These are phyloP conservation scores for Leptogaster cylindrica DNA, from an alignment of 2,888 invertebrate genomes.

Conservation along the genomic window DNA sequence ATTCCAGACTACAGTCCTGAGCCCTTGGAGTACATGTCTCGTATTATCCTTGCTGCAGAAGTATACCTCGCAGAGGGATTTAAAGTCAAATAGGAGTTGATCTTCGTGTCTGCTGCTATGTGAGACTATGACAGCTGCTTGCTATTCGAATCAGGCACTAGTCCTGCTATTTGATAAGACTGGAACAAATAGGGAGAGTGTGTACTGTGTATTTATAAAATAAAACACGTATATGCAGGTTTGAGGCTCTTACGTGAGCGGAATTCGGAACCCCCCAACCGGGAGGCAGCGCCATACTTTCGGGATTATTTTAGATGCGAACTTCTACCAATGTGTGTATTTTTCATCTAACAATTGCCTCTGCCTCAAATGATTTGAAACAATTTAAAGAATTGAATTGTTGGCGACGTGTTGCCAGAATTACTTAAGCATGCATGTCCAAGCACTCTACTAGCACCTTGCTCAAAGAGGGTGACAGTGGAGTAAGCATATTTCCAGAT, in stretches of 20 bases:
- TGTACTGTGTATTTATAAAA: conserved; percentile 37
- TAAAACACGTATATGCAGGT: conserved; percentile 31
- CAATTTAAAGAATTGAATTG: background rate
- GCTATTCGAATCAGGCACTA: conserved; percentile 16
- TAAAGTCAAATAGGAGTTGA: conserved; percentile 29
- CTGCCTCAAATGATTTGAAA: conserved; percentile 25
- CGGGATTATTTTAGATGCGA: background rate
- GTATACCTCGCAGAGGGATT: conserved; percentile 2
- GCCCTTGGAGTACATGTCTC: conserved; percentile 3
- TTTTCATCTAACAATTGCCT: background rate
- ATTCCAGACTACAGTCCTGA: conserved; percentile 4
- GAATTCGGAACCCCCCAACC: background rate
- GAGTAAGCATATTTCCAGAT: conserved; percentile 5
- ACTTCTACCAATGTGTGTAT: background rate
- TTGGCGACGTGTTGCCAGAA: too few relatives aligned
- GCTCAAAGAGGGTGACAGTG: background rate
- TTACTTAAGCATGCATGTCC: background rate
- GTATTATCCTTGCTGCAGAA: conserved; percentile 5
- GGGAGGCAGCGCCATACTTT: conserved; percentile 9
- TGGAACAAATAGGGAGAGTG: conserved; percentile 36
- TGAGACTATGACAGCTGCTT: conserved; percentile 21
- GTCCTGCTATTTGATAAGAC: conserved; percentile 38
- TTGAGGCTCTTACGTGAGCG: conserved; percentile 17
- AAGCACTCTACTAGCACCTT: background rate
- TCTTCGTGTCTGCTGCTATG: conserved; percentile 13